phyloP scores from a whole-genome alignment of 2,888 invertebrate species.

The Amphipoea oculea region DNA sequence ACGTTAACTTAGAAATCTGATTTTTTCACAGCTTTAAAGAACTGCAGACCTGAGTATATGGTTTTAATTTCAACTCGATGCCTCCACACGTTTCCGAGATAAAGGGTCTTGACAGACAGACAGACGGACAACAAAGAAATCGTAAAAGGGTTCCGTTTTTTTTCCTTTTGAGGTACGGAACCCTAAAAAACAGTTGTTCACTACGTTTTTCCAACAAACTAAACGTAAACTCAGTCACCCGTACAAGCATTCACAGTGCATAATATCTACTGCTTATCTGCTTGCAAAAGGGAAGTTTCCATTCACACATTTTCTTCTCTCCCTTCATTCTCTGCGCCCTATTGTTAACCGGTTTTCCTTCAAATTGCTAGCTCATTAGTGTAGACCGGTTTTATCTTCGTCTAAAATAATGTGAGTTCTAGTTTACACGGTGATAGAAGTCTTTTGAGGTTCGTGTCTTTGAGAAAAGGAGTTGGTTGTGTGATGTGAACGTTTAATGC shows the following conservation, averaged over 20 bases:
- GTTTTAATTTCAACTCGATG: too few relatives aligned
- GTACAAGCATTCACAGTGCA: slow-evolving; percentile 20
- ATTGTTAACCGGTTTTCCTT: slow-evolving; percentile 41
- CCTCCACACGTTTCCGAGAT: too few relatives aligned
- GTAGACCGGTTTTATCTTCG: slow-evolving; percentile 30
- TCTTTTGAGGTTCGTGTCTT: slow-evolving; percentile 11
- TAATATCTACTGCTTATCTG: slow-evolving; percentile 40
- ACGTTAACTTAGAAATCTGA: too few relatives aligned
- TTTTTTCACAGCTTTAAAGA: too few relatives aligned
- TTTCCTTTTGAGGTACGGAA: too few relatives aligned
- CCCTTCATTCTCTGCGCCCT: neutral
- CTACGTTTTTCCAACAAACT: slow-evolving; percentile 11
- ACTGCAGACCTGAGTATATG: too few relatives aligned
- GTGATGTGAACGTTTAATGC: too few relatives aligned
- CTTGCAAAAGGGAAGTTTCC: slow-evolving; percentile 15
- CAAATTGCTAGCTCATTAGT: slow-evolving; percentile 45
- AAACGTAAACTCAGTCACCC: slow-evolving; percentile 27
- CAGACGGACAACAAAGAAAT: too few relatives aligned
- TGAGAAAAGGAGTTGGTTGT: neutral
- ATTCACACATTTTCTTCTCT: slow-evolving; percentile 38
- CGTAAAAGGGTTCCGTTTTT: too few relatives aligned
- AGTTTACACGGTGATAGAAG: slow-evolving; percentile 16
- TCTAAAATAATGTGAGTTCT: slow-evolving; percentile 26
- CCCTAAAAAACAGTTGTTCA: neutral
- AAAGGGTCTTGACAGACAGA: too few relatives aligned